phyloP scores from a whole-genome alignment of 30 jellyfish, hydroid and myxozoan genomes.

The Chrysaora quinquecirrha region DNA sequence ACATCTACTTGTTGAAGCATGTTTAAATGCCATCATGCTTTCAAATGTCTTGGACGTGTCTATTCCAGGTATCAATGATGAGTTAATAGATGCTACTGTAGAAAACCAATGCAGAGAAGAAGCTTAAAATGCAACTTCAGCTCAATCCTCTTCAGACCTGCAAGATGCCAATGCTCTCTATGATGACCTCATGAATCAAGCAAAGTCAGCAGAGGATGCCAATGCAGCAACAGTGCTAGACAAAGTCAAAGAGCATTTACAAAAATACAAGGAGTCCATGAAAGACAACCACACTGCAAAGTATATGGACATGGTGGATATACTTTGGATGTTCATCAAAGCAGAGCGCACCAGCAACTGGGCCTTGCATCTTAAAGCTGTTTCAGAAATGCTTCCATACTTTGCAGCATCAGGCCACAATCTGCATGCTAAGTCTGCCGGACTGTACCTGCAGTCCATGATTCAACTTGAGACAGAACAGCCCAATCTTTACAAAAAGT shows the following conservation, averaged over 20 bases:
- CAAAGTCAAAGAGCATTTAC: background rate
- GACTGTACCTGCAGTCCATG: constrained; percentile 64
- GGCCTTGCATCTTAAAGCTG: background rate
- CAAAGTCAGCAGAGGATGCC: background rate
- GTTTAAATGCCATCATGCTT: background rate
- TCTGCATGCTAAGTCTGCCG: constrained; percentile 59
- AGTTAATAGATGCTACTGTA: background rate
- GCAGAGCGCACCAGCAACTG: background rate
- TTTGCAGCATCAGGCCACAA: constrained; percentile 61
- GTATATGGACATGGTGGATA: background rate
- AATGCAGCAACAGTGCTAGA: background rate
- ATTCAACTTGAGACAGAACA: constrained; percentile 30
- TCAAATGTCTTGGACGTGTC: background rate
- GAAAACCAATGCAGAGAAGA: background rate
- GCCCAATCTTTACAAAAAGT: constrained; percentile 37
- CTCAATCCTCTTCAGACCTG: background rate
- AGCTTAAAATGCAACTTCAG: background rate
- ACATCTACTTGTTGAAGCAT: background rate
- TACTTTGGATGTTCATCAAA: background rate
- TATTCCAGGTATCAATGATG: background rate
- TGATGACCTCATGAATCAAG: background rate
- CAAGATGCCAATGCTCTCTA: background rate
- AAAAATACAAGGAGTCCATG: background rate
- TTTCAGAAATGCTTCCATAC: constrained; percentile 39
- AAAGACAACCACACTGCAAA: too few species aligned